These are phyloP conservation scores for Meloidogyne chitwoodi DNA, from an alignment of 1,140 invertebrate genomes.

Conservation along the genomic window DNA sequence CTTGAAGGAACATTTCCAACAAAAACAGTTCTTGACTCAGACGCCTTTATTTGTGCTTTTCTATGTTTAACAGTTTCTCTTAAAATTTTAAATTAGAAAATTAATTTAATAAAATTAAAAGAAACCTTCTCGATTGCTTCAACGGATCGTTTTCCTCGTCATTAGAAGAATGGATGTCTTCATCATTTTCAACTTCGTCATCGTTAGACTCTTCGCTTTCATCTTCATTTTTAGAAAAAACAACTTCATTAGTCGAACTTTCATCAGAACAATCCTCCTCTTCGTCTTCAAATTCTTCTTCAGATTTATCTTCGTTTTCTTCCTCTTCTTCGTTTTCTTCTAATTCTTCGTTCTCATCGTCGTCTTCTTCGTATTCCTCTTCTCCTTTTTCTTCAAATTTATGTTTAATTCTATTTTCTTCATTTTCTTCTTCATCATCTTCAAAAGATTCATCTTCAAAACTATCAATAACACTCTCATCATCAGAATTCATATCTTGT, in stretches of 20 bases:
- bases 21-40: constrained; percentile 8
- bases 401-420: not conserved
- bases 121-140: not conserved
- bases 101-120: not conserved
- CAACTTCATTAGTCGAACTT: not conserved
- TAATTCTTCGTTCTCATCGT: not conserved
- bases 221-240: not conserved
- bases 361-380: not conserved
- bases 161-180: not conserved
- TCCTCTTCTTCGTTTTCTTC: not conserved
- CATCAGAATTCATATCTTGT: constrained; percentile 12
- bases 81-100: not conserved
- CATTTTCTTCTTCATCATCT: not conserved
- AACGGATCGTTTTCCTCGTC: not conserved
- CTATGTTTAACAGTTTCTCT: not conserved
- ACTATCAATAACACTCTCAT: not conserved
- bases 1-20: constrained; percentile 11
- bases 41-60: not conserved
- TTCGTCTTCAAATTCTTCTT: not conserved
- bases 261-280: not conserved
- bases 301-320: not conserved
- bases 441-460: not conserved
- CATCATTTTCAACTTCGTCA: not conserved
- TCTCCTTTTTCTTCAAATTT: too few relatives aligned
- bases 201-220: not conserved